Evolutionary conservation across 2,888 invertebrate species (phyloP).

Genomic region (Phania funesta): DNA sequence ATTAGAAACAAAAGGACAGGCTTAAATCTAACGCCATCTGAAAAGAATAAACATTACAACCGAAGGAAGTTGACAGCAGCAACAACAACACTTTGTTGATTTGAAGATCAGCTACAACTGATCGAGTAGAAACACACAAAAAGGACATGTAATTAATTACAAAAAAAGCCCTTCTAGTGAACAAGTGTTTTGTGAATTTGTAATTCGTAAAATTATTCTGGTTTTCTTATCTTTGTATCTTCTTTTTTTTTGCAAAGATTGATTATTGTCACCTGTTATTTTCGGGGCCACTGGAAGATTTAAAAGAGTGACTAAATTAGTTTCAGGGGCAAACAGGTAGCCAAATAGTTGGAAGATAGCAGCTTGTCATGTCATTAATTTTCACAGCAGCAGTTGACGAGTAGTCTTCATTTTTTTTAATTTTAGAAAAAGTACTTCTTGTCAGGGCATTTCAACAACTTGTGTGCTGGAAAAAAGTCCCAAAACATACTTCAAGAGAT

Average conservation of each 20-base stretch:
- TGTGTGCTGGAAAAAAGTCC: no score
- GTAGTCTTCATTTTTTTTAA: neutral
- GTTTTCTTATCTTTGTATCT: neutral
- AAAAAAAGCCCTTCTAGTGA: constrained; percentile 54
- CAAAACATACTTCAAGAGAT: no score
- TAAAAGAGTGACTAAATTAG: constrained; percentile 46
- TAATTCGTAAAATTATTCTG: constrained; percentile 15
- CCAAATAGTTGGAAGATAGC: neutral
- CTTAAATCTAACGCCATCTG: constrained; percentile 61
- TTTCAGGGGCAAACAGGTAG: constrained; percentile 48
- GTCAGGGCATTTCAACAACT: neutral
- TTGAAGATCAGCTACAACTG: constrained; percentile 24
- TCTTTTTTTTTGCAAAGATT: constrained; percentile 45
- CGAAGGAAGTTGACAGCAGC: constrained; percentile 19
- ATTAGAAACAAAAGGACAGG: constrained; percentile 54
- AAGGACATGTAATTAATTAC: constrained; percentile 61
- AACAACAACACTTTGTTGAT: neutral
- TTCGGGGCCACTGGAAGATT: constrained; percentile 4
- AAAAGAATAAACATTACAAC: constrained; percentile 24
- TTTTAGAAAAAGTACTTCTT: constrained; percentile 13
- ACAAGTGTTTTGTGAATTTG: constrained; percentile 59
- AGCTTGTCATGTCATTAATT: constrained; percentile 54
- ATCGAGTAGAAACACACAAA: constrained; percentile 10
- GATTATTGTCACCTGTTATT: constrained; percentile 62
- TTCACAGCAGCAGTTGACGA: constrained; percentile 41